phyloP scores from a whole-genome alignment of 2,888 invertebrate genomes.

The Eustalomyia histrio region DNA sequence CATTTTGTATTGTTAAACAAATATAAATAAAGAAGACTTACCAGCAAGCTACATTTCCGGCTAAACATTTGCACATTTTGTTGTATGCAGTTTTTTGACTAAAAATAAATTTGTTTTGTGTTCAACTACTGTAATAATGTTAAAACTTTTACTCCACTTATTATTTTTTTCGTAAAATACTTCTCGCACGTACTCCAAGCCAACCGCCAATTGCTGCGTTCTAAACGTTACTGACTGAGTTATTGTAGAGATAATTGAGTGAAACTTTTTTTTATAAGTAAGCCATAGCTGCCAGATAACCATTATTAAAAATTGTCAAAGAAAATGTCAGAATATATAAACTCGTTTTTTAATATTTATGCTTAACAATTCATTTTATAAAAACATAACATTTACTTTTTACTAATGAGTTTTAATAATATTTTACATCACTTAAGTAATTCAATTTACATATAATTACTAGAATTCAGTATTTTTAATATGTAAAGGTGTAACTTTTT shows the following conservation, averaged over 20 bases:
- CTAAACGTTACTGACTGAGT: slow-evolving; percentile 17
- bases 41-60: slow-evolving; percentile 75
- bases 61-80: slow-evolving; percentile 75
- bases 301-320: too few species aligned
- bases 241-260: not conserved
- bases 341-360: too few species aligned
- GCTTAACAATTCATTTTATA: too few species aligned
- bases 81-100: not conserved
- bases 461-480: too few species aligned
- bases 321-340: too few species aligned
- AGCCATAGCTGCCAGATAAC: too few species aligned
- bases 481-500: too few species aligned
- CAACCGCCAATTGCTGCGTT: slow-evolving; percentile 13
- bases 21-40: slow-evolving; percentile 54
- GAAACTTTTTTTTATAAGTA: not conserved
- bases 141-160: not conserved
- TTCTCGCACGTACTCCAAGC: not conserved
- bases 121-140: not conserved
- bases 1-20: too few species aligned
- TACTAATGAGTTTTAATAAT: too few species aligned
- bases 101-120: not conserved
- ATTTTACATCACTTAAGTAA: too few species aligned
- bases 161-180: not conserved
- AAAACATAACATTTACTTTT: too few species aligned
- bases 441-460: too few species aligned